phyloP scores from a whole-genome alignment of 2,797 vertebrate genomes.

The Takifugu rubripes region DNA sequence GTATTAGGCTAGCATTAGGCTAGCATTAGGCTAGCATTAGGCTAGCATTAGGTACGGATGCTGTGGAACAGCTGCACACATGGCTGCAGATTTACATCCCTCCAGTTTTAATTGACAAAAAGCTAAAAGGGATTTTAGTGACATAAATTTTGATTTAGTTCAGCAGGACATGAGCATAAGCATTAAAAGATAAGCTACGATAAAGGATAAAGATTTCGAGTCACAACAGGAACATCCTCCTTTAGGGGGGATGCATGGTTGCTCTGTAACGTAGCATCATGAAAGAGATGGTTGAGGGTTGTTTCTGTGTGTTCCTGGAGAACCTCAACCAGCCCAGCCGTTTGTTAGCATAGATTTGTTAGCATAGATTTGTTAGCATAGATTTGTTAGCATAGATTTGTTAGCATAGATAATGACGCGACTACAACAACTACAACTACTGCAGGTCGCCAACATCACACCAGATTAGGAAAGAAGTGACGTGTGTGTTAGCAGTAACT shows the following conservation, averaged over 20 bases:
- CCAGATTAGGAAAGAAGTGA: background rate
- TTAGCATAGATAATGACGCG: background rate
- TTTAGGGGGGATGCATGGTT: no score
- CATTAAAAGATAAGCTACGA: no score
- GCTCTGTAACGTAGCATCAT: conserved; percentile 7
- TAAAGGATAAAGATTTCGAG: no score
- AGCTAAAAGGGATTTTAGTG: no score
- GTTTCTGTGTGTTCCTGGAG: conserved; percentile 10
- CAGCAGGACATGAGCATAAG: background rate
- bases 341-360: conserved; percentile 3
- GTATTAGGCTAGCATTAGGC: background rate
- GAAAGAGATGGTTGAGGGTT: no score
- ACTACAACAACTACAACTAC: background rate
- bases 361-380: background rate
- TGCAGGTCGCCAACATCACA: background rate
- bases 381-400: background rate
- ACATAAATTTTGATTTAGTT: background rate
- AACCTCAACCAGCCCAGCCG: background rate
- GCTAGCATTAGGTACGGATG: no score
- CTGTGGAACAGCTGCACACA: no score
- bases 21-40: no score
- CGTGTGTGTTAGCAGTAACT: background rate
- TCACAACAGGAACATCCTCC: background rate
- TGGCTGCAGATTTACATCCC: no score
- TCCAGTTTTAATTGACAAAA: no score